Percentiles rank a stretch among this genome's conserved stretches.
phyloP scores from a whole-genome alignment of 1,140 invertebrate genomes.

The Anadara kagoshimensis region DNA sequence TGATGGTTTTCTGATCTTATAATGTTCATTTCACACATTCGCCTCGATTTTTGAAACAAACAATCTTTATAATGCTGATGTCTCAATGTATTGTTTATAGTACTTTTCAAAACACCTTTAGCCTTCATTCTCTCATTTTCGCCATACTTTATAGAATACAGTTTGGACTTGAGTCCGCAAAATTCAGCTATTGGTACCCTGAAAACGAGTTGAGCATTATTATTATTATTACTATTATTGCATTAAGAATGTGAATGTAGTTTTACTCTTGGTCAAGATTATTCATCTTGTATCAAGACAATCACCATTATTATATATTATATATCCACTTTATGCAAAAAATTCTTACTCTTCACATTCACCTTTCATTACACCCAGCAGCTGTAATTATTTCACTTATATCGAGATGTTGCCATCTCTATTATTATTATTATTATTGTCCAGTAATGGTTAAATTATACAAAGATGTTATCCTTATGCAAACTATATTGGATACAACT shows the following conservation, averaged over 20 bases:
- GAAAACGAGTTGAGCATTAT: neutral
- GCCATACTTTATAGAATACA: neutral
- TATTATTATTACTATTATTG: no score
- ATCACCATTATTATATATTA: neutral
- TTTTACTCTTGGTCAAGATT: neutral
- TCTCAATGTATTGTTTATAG: conserved; percentile 1
- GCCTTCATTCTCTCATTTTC: neutral
- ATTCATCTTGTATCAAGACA: neutral
- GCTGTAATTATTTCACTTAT: no score
- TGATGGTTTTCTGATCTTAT: conserved; percentile 16
- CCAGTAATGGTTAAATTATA: no score
- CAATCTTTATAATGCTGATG: conserved; percentile 1
- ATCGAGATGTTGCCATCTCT: no score
- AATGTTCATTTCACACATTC: conserved; percentile 1
- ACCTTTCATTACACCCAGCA: conserved; percentile 9
- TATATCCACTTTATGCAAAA: neutral
- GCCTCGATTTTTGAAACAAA: neutral
- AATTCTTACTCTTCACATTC: conserved; percentile 11
- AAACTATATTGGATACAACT: no score
- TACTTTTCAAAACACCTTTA: conserved; percentile 3
- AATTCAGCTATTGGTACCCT: neutral
- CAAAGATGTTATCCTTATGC: no score
- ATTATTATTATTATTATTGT: no score
- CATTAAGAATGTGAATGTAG: neutral
- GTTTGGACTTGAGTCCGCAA: neutral